Base-by-base conservation (phyloP, 2,888 invertebrate genomes). In the Microctonus hyperodae region DNA sequence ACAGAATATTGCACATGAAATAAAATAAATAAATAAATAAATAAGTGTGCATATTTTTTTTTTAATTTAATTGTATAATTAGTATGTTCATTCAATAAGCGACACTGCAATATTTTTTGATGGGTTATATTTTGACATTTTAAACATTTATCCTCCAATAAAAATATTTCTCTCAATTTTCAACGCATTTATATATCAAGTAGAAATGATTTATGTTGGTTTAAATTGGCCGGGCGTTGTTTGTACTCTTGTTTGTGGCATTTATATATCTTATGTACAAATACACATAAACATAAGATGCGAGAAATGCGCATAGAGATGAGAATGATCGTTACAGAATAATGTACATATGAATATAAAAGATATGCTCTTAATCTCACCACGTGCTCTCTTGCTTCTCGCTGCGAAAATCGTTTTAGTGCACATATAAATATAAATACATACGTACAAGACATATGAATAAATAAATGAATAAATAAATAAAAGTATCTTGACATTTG, bases 361-460 rank as follows among this genome's bases (percentile, higher is more conserved):
- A 31, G 28, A 28, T 28, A 61, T 20, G 22, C 62, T 56, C 56
- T 64, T 56, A 64, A 63, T 63, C 63, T 64, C 63, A 56, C 44
- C 63, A 40, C 53, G 28, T n/a, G 13, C 63, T 56, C 40, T 55
- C 40, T 63, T 55, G 55, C 56, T 64, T 44, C 44, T 11, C 48
- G 11, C 16, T 55, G 16, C 16, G 33, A 55, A 31, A 55, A 55
- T 55, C 40, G 28, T 40, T 23, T 44, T n/a, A 25, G 13, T 28
- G 9, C 7, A n/a, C 9, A 20, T 44, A 44, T 20, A 44, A 44
- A 44, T 44, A 44, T 20, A 44, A 44, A 20, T n/a, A 20, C 44
- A 7, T 16, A 5, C 6, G 16, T 7, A 28, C n/a, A 28, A 59
- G 20, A 59, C 33, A 59, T 37, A 16, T n/a, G 20, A 37, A 37